phyloP scores from a whole-genome alignment of 2,888 invertebrate species.

The Saturnia pavonia region DNA sequence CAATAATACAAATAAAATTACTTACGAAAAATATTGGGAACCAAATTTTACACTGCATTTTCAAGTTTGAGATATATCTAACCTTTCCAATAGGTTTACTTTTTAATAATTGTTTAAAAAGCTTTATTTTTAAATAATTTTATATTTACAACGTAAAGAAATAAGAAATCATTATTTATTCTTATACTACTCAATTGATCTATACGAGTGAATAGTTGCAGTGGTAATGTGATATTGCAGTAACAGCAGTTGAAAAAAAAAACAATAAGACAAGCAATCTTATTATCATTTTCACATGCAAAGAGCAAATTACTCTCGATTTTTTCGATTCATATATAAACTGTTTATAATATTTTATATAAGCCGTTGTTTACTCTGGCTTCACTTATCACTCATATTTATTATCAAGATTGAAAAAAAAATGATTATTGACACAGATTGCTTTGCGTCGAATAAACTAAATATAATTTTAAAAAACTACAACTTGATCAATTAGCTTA shows the following conservation, averaged over 20 bases:
- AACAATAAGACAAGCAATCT: background rate
- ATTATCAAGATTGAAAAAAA: too few species aligned
- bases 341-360: background rate
- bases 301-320: background rate
- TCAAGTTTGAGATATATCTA: background rate
- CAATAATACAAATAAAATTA: background rate
- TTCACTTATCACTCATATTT: background rate
- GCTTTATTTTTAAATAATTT: background rate
- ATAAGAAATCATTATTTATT: background rate
- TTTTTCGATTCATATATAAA: background rate
- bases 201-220: constrained; percentile 5
- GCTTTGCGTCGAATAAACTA: background rate
- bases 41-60: background rate
- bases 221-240: background rate
- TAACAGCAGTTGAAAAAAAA: background rate
- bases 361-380: background rate
- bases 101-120: background rate
- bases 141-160: background rate
- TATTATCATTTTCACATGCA: constrained; percentile 9
- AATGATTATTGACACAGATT: too few species aligned
- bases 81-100: background rate
- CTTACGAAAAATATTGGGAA: background rate
- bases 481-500: background rate
- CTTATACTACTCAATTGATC: background rate
- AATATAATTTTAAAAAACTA: background rate